These are phyloP conservation scores for Agelas oroides DNA, from an alignment of 37 sponge, comb jelly and placozoan species.

Conservation along the genomic window DNA sequence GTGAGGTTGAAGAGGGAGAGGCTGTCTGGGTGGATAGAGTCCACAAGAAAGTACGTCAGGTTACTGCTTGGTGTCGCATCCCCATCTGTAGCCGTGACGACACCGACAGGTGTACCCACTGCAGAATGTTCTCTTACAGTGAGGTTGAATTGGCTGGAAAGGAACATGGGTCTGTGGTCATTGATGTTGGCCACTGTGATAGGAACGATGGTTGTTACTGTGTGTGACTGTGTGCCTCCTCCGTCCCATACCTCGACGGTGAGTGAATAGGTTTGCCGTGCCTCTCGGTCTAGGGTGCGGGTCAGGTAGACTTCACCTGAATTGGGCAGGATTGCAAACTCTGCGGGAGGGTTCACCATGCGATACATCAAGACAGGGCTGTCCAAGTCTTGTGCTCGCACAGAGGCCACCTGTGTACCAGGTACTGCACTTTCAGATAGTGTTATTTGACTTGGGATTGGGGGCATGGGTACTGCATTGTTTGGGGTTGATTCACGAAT, in stretches of 20 bases:
- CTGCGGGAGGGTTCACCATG: conserved; percentile 10
- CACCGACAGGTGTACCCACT: neutral
- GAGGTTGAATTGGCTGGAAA: neutral
- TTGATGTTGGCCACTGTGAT: conserved; percentile 53
- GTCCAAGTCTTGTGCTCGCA: conserved; percentile 22
- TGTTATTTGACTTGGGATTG: neutral
- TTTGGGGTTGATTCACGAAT: neutral
- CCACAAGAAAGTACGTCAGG: conserved; percentile 53
- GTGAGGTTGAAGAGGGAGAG: conserved; percentile 23
- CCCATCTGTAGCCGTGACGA: conserved; percentile 41
- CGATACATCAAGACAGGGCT: conserved; percentile 39
- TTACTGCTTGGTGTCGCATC: conserved; percentile 3
- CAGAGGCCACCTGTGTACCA: conserved; percentile 26
- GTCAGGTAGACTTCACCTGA: conserved; percentile 64
- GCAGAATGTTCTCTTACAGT: conserved; percentile 24
- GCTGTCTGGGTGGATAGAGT: conserved; percentile 20
- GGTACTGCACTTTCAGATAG: conserved; percentile 20
- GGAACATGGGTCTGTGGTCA: conserved; percentile 61
- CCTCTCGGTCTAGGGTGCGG: conserved; percentile 30
- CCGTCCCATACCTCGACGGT: conserved; percentile 39
- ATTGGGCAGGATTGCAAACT: conserved; percentile 55
- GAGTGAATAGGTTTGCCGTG: neutral
- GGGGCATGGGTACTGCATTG: neutral
- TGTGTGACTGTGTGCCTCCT: neutral
- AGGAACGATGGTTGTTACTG: neutral